Conservation (phyloP, 1,140 invertebrate genomes). For the Apis cerana region DNA sequence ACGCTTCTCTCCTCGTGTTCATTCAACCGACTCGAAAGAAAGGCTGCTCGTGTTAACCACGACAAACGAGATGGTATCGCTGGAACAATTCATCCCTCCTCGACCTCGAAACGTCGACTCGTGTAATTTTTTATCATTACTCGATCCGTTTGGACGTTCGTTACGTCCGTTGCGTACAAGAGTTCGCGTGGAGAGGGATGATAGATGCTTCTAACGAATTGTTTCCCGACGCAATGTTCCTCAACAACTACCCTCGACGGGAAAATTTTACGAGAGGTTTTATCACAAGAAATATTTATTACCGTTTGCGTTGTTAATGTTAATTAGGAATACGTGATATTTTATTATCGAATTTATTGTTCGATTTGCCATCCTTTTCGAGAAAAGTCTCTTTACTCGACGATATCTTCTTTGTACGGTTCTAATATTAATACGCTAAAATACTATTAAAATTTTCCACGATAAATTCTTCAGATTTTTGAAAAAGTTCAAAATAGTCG, state of each 20-base stretch:
- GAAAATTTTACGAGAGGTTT: too few relatives aligned
- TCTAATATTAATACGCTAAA: too few relatives aligned
- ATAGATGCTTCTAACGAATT: not conserved
- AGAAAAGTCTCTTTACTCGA: too few relatives aligned
- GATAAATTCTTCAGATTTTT: not conserved
- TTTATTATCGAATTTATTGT: too few relatives aligned
- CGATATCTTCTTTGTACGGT: too few relatives aligned
- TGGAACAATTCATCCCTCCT: constrained; percentile 10
- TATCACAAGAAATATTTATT: too few relatives aligned
- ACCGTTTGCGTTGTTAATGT: too few relatives aligned
- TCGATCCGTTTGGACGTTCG: too few relatives aligned
- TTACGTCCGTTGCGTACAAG: not conserved
- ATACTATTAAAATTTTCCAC: not conserved
- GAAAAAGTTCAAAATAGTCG: not conserved
- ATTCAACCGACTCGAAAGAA: constrained; percentile 23
- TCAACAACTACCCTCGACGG: too few relatives aligned
- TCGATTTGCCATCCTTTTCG: too few relatives aligned
- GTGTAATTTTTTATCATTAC: constrained; percentile 1
- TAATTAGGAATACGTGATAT: too few relatives aligned
- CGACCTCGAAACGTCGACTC: not conserved
- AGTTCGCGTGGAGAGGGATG: not conserved
- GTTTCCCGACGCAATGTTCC: not conserved
- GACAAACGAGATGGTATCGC: constrained; percentile 25
- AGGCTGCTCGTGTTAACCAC: not conserved
- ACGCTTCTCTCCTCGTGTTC: not conserved